These are phyloP conservation scores for Octodonta nipae DNA, from an alignment of 2,888 invertebrate species.

Conservation along the genomic window DNA sequence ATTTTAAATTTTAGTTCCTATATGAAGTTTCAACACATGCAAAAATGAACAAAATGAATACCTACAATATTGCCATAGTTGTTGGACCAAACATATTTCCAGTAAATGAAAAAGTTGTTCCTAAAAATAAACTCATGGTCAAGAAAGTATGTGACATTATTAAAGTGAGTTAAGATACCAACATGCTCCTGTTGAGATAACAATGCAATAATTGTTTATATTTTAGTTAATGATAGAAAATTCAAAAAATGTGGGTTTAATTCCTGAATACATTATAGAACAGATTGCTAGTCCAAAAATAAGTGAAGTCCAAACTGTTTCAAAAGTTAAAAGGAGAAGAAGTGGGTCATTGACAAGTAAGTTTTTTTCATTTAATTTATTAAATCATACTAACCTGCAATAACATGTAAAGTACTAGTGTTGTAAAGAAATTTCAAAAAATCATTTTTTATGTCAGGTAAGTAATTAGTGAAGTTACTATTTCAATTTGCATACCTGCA, in stretches of 20 bases:
- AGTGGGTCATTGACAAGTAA: constrained; percentile 79
- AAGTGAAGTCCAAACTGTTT: constrained; percentile 37
- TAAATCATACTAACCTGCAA: too few species aligned
- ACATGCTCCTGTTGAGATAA: too few species aligned
- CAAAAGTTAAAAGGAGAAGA: constrained; percentile 63
- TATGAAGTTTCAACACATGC: constrained; percentile 55
- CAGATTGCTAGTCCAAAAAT: constrained; percentile 26
- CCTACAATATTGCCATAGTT: constrained; percentile 71
- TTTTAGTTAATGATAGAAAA: constrained; percentile 64
- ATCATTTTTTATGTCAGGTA: too few species aligned
- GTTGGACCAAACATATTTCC: constrained; percentile 81
- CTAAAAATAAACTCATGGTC: constrained; percentile 38
- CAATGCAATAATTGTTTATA: constrained; percentile 6
- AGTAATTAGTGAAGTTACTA: too few species aligned
- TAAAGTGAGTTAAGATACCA: constrained; percentile 13
- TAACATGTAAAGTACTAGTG: too few species aligned
- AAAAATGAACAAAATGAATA: constrained; percentile 68
- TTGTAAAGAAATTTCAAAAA: too few species aligned
- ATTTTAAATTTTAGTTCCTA: constrained; percentile 43
- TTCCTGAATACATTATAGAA: constrained; percentile 48
- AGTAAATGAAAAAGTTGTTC: constrained; percentile 42
- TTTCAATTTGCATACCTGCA: too few species aligned
- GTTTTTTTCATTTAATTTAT: constrained; percentile 9
- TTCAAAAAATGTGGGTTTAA: constrained; percentile 57
- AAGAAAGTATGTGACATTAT: constrained; percentile 22